Evolutionary conservation across 2,888 invertebrate species (phyloP).

Genomic region (Cerastoderma edule): DNA sequence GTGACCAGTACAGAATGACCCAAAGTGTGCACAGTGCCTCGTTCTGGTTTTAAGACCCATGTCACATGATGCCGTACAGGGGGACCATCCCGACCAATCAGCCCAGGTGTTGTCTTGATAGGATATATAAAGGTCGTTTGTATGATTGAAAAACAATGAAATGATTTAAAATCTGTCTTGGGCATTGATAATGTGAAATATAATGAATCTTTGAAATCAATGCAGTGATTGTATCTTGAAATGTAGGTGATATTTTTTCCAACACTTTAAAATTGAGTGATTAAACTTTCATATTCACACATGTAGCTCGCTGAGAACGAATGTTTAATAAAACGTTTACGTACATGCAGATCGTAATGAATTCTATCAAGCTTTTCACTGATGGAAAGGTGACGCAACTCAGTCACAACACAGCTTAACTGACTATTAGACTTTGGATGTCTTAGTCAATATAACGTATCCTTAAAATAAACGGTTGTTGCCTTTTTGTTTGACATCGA

Average conservation of each 20-base stretch:
- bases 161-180: neutral
- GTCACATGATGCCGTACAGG: conserved; percentile 2
- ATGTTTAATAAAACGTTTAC: no score
- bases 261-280: neutral
- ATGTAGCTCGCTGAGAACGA: no score
- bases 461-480: no score
- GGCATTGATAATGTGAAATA: neutral
- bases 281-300: neutral
- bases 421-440: no score
- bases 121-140: neutral
- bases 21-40: neutral
- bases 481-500: no score
- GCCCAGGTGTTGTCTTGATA: neutral
- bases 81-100: conserved; percentile 8
- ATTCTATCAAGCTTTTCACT: no score
- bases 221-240: neutral
- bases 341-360: no score
- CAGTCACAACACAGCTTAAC: no score
- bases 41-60: conserved; percentile 11
- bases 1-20: neutral
- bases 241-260: neutral
- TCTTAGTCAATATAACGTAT: no score
- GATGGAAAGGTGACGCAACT: no score
- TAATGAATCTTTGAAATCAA: no score
- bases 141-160: no score